A percentile compares a stretch with the other conserved stretches of the same genome.
Conservation (phyloP, 2,113 vertebrate genomes). For the Meleagris gallopavo region DNA sequence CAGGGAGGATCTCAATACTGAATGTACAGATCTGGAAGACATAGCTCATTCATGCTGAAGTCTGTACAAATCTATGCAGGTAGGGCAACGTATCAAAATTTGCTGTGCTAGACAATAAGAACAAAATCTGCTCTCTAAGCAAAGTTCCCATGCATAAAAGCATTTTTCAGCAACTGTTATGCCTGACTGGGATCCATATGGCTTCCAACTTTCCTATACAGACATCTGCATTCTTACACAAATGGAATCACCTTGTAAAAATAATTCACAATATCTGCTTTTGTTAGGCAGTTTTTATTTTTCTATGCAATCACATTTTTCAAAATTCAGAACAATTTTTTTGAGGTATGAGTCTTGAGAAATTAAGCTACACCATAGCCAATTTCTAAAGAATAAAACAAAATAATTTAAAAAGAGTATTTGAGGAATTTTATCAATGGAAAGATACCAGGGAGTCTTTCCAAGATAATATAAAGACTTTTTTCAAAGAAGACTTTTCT, state of each 20-base stretch:
- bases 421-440: neutral
- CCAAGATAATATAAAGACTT: neutral
- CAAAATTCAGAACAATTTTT: neutral
- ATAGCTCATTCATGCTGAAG: neutral
- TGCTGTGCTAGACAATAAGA: neutral
- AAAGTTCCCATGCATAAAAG: neutral
- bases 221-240: neutral
- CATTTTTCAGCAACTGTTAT: slow-evolving; percentile 7
- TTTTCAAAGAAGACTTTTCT: neutral
- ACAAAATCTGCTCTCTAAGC: neutral
- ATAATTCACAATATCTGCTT: neutral
- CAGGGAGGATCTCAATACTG: neutral
- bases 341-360: neutral
- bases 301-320: neutral
- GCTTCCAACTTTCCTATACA: neutral
- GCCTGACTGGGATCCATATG: slow-evolving; percentile 4
- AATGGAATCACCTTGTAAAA: neutral
- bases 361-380: neutral
- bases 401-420: neutral
- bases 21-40: neutral
- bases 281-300: neutral
- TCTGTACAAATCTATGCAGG: neutral
- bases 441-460: neutral
- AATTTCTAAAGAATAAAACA: neutral
- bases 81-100: neutral